Base-by-base conservation (phyloP, 2,888 invertebrate genomes). In the Troides helena region DNA sequence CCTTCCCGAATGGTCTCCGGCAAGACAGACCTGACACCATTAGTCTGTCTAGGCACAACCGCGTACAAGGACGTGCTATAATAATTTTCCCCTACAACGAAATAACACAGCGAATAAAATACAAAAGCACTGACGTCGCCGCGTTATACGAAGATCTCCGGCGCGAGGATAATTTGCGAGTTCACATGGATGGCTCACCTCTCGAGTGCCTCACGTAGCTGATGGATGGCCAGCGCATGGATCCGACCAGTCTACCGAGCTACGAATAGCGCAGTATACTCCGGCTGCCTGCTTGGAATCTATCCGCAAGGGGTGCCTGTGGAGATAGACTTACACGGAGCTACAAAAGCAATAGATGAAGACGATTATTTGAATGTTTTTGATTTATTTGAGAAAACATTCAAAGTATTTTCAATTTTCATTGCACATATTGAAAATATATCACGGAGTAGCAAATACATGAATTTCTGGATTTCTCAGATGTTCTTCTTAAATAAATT, bases 231-330 rank as follows among this genome's bases (percentile, higher is more conserved):
- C 69, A 25, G 69, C 60, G 64, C 70, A 62, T 65, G 68, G 67
- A 60, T 60, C 60, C 36, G 62, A 62, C 56, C 21, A 61, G 66
- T 69, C 67, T 71, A 56, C 67, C 71, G 39, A 53, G 53, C 68
- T 74, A 76, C 74, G 77, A 75, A 39, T 66, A 64, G 18, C 68
- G 71, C 74, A 69, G 73, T 76, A 74, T 72, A 74, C 75, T 76
- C 72, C 71, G 71, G 69, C 76, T 74, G 78, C 80, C 77, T 78
- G 82, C 75, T 69, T 73, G 74, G 77, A 80, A 78, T 81, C 76
- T 78, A 79, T 78, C 77, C 77, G 75, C 75, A 72, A 73, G 71
- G 72, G 62, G 71, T 74, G 71, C 75, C 75, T 80, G 77, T 74
- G 69, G 63, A 65, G 73, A 72, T 73, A 73, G 69, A 64, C 58